phyloP scores from a whole-genome alignment of 2,113 vertebrate species.

The Gymnocephalus cernua region DNA sequence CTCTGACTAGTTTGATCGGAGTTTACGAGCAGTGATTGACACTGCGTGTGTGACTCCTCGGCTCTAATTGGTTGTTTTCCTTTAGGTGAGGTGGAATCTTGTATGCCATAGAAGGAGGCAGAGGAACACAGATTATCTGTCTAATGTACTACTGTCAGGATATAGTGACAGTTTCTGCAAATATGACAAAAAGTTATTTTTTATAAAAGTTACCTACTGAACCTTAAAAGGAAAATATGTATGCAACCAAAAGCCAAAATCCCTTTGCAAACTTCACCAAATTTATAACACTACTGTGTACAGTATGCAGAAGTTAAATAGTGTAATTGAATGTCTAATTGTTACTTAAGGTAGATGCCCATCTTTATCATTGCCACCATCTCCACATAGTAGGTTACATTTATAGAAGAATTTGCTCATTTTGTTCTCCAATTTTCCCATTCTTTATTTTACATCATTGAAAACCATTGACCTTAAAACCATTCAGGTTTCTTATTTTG shows the following conservation, averaged over 20 bases:
- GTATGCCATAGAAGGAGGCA: no score
- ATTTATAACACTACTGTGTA: neutral
- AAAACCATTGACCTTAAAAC: slow-evolving; percentile 58
- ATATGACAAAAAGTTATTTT: no score
- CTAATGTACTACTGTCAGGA: no score
- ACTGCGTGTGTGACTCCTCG: no score
- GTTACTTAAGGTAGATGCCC: neutral
- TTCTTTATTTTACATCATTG: slow-evolving; percentile 40
- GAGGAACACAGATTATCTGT: no score
- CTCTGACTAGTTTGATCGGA: no score
- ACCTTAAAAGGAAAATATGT: neutral
- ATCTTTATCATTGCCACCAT: neutral
- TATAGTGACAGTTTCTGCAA: no score
- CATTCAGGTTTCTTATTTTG: slow-evolving; percentile 64
- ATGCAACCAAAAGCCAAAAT: neutral
- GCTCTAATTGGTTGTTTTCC: no score
- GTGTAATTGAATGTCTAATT: neutral
- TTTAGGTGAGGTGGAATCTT: no score
- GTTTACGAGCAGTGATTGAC: no score
- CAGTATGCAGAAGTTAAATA: neutral
- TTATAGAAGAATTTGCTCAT: slow-evolving; percentile 14
- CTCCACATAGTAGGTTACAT: slow-evolving; percentile 11
- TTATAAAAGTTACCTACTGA: no score
- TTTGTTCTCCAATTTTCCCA: slow-evolving; percentile 20
- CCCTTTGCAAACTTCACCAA: neutral